A percentile compares a stretch with the other conserved stretches of the same genome.
Evolutionary conservation across 64 coral and sea anemone species (phyloP).

Genomic region (Montipora foliosa): DNA sequence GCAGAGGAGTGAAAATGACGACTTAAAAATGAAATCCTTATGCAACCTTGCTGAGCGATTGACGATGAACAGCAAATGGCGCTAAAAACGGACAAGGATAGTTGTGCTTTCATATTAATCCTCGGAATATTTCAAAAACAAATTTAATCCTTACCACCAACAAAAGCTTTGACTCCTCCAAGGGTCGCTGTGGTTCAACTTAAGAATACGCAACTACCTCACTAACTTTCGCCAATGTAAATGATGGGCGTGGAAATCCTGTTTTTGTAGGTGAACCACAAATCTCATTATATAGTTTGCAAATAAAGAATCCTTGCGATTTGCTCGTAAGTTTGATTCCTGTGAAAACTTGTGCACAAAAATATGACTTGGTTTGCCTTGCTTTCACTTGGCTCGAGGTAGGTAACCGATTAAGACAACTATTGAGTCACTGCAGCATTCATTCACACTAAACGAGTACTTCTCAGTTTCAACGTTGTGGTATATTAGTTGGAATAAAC

Average conservation of each 20-base stretch:
- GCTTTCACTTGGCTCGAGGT: too few relatives aligned
- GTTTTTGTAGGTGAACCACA: background rate
- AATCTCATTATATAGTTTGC: too few relatives aligned
- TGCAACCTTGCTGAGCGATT: background rate
- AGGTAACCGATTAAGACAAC: too few relatives aligned
- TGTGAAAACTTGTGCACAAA: too few relatives aligned
- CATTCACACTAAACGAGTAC: too few relatives aligned
- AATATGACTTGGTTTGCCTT: too few relatives aligned
- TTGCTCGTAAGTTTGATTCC: too few relatives aligned
- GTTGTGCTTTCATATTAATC: background rate
- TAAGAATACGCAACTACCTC: background rate
- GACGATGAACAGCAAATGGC: background rate
- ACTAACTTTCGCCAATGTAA: background rate
- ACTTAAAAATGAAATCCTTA: background rate
- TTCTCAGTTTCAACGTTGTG: too few relatives aligned
- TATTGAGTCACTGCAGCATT: too few relatives aligned
- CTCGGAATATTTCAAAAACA: background rate
- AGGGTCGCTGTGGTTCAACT: background rate
- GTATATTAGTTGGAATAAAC: too few relatives aligned
- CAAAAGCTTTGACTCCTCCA: background rate
- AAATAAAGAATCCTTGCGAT: too few relatives aligned
- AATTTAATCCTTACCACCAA: background rate
- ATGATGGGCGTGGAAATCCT: background rate
- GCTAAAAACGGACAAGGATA: background rate
- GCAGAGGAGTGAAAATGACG: background rate